A percentile compares a stretch with the other conserved stretches of the same genome.
Conservation (phyloP, 2,797 vertebrate genomes). For the Pangasius krempfi region DNA sequence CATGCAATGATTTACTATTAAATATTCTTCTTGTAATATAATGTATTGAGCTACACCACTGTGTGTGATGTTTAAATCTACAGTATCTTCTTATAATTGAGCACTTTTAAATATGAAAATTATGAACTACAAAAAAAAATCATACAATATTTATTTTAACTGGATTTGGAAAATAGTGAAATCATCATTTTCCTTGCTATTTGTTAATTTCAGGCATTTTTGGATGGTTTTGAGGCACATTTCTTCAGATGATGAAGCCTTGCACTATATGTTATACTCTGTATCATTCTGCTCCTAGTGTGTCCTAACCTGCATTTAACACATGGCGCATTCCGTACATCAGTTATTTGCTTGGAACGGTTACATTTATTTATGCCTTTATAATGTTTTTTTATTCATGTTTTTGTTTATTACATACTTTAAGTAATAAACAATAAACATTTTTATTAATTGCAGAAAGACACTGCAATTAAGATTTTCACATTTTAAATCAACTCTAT, state of each 20-base stretch:
- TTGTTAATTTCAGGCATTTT: not conserved
- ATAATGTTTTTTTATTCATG: not conserved
- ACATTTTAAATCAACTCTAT: not conserved
- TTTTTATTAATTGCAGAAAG: not conserved
- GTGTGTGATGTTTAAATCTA: not conserved
- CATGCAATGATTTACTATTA: not conserved
- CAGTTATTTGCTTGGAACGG: not conserved
- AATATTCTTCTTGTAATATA: not conserved
- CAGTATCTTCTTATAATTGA: not conserved
- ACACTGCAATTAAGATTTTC: not conserved
- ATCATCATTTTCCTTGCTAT: not conserved
- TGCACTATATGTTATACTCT: not conserved
- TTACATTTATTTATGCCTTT: not conserved
- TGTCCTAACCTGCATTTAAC: not conserved
- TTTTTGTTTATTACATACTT: not conserved
- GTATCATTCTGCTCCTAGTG: not conserved
- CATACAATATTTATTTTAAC: not conserved
- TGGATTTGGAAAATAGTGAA: not conserved
- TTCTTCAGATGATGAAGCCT: not conserved
- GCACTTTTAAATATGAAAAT: not conserved
- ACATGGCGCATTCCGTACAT: not conserved
- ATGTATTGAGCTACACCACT: not conserved
- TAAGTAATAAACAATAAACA: too few relatives aligned
- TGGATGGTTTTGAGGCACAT: not conserved
- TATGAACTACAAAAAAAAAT: not conserved